Conservation (phyloP, 1,140 invertebrate species). For the Drosophila triauraria region DNA sequence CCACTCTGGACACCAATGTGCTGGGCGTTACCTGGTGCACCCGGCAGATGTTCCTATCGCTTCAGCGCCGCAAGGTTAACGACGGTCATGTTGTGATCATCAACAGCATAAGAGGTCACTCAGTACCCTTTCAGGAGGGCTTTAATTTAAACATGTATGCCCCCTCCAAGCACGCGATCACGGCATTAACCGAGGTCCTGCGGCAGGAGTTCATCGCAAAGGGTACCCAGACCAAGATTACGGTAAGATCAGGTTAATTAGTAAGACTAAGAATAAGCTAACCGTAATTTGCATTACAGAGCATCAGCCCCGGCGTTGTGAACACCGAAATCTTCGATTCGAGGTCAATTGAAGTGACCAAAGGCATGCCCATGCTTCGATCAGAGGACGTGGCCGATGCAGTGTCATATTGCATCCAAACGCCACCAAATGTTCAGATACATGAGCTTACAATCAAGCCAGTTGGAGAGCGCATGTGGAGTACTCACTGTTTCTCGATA, state of each 20-base stretch:
- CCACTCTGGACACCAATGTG: conserved; percentile 86
- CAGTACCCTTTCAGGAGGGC: conserved; percentile 69
- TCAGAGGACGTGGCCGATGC: conserved; percentile 87
- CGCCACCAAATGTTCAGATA: conserved; percentile 86
- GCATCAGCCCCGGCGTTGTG: conserved; percentile 88
- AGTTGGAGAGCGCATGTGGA: conserved; percentile 62
- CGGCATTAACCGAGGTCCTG: conserved; percentile 87
- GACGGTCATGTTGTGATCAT: conserved; percentile 87
- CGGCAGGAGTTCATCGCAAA: conserved; percentile 87
- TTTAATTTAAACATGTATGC: conserved; percentile 85
- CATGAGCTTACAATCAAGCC: conserved; percentile 70
- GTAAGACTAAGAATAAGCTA: background rate
- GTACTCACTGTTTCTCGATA: background rate
- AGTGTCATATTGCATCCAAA: conserved; percentile 87
- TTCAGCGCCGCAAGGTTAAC: conserved; percentile 87
- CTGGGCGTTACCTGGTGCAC: conserved; percentile 87
- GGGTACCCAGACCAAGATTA: conserved; percentile 65
- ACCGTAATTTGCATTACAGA: conserved; percentile 78
- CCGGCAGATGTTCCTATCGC: conserved; percentile 86
- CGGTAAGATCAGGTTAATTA: conserved; percentile 39
- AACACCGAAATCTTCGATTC: conserved; percentile 80
- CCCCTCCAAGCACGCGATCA: conserved; percentile 87
- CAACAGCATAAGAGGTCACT: conserved; percentile 86
- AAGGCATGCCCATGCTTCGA: conserved; percentile 66
- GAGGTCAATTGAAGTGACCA: conserved; percentile 22